These are phyloP conservation scores for Antheraea pernyi DNA, from an alignment of 1,140 invertebrate species.

Conservation along the genomic window DNA sequence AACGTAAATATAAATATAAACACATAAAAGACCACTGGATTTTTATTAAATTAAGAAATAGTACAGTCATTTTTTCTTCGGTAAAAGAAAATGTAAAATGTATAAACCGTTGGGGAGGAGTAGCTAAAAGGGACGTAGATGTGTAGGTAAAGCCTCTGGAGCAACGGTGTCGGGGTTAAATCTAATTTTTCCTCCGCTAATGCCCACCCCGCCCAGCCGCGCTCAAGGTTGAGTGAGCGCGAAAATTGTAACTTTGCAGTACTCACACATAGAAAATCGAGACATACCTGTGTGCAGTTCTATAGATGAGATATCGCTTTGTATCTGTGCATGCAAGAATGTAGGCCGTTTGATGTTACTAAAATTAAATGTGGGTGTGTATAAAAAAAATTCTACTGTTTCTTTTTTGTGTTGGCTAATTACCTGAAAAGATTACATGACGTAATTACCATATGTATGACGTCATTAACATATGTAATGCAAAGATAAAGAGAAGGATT, in stretches of 20 bases:
- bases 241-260: slow-evolving; percentile 62
- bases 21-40: background rate
- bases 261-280: slow-evolving; percentile 24
- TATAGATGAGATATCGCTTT: slow-evolving; percentile 1
- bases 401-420: background rate
- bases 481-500: no score
- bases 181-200: slow-evolving; percentile 72
- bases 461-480: no score
- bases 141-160: slow-evolving; percentile 43
- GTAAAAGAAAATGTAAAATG: slow-evolving; percentile 51
- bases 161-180: slow-evolving; percentile 62
- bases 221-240: slow-evolving; percentile 64
- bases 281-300: slow-evolving; percentile 2
- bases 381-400: background rate
- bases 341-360: background rate
- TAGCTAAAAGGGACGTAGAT: slow-evolving; percentile 46
- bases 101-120: slow-evolving; percentile 52
- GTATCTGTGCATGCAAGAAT: background rate
- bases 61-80: slow-evolving; percentile 30
- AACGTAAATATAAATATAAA: no score
- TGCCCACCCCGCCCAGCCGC: slow-evolving; percentile 40
- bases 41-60: slow-evolving; percentile 43
- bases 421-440: no score
- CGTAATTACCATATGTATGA: no score
- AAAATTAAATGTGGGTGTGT: background rate